Conservation (phyloP, 2,113 vertebrate genomes). For the Limnothrissa miodon region DNA sequence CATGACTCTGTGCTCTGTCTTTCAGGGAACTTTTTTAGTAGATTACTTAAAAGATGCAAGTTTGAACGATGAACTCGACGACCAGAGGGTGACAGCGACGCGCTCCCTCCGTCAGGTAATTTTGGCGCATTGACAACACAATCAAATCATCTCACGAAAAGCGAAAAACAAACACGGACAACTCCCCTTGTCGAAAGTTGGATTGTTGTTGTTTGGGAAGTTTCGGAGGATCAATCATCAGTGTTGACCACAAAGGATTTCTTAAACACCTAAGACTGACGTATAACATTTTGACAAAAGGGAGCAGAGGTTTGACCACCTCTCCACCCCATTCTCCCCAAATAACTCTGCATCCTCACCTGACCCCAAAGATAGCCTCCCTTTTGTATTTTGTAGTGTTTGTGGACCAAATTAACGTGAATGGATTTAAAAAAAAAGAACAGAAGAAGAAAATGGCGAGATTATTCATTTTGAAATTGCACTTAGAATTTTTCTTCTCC, state of each 20-base stretch:
- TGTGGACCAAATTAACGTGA: conserved; percentile 80
- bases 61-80: conserved; percentile 58
- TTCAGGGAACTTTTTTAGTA: conserved; percentile 62
- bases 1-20: conserved; percentile 59
- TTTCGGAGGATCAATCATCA: conserved; percentile 6
- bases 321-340: not conserved
- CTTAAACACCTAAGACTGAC: conserved; percentile 52
- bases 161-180: conserved; percentile 17
- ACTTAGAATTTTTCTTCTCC: conserved; percentile 77
- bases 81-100: conserved; percentile 63
- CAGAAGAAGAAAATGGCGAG: conserved; percentile 53
- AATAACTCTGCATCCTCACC: conserved; percentile 12
- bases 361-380: conserved; percentile 13
- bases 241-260: conserved; percentile 26
- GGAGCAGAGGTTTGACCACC: conserved; percentile 1
- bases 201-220: conserved; percentile 6
- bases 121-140: conserved; percentile 57
- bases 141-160: conserved; percentile 38
- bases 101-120: conserved; percentile 57
- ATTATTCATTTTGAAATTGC: conserved; percentile 80
- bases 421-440: conserved; percentile 71
- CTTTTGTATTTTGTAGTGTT: conserved; percentile 69
- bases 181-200: not conserved
- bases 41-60: conserved; percentile 64
- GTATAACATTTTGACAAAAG: conserved; percentile 43